Evolutionary conservation across 2,888 invertebrate genomes (phyloP), one percentile per base, ranked within the genome.

Genomic region (Mechanitis messenoides): DNA sequence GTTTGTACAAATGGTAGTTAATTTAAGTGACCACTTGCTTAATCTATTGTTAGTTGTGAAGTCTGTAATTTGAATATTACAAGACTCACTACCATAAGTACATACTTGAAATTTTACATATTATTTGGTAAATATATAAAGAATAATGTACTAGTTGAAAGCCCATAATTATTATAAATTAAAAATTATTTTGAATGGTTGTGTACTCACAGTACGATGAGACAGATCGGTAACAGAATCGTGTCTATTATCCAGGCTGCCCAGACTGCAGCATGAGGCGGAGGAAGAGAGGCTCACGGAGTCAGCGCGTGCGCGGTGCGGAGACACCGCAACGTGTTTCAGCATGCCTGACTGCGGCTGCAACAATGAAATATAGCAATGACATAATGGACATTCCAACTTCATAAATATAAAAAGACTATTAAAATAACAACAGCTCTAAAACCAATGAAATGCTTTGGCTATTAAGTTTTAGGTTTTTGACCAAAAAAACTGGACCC

Each of bases 321-420:
- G 96, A 72, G 96, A 96, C 84, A 96, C 94, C 90, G 96, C 96
- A 87, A 96, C 96, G 94, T 96, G 96, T 91, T 96, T 96, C 92
- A 96, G 92, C 96, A 96, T 96, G 91, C 80, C 84, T 67, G 53
- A 53, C 62, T 53, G 63, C 47, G 12, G 20, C 50, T 50, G 50
- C 9, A 50, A 50, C 50, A 50, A 50, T n/a, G 7, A 31, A 1
- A 9, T 31, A 50, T 7, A 3, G 9, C 6, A 35, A 5, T 35
- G 4, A 35, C 6, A 35, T 35, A 35, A 35, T 35, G 35, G 1
- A 35, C 2, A 6, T 35, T 35, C 35, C 3, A 6, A 35, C 6
- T 35, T 35, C 35, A 6, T 5, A 35, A 3, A 2, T 42, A 42
- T 42, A 9, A 42, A 9, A 9, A 5, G 6, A 2, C 3, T 1